A percentile compares a stretch with the other conserved stretches of the same genome.
These are phyloP conservation scores for Scomber scombrus DNA, from an alignment of 2,113 vertebrate species.

Conservation along the genomic window DNA sequence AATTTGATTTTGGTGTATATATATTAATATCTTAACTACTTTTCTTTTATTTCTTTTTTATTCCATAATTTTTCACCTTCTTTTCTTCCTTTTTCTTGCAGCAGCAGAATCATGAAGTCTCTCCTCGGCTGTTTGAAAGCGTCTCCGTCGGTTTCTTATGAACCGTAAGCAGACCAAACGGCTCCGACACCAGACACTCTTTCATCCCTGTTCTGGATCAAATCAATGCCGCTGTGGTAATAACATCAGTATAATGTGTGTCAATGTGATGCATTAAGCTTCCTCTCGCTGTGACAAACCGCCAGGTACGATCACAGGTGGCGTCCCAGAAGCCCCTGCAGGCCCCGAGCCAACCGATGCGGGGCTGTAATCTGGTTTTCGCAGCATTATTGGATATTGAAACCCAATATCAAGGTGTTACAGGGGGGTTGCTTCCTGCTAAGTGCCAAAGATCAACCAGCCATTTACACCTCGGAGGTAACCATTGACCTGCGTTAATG, in stretches of 20 bases:
- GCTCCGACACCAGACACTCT: conserved; percentile 18
- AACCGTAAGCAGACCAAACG: conserved; percentile 1
- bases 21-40: no score
- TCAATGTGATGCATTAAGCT: conserved; percentile 34
- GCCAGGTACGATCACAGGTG: conserved; percentile 49
- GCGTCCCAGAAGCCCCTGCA: conserved; percentile 29
- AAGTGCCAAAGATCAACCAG: conserved; percentile 47
- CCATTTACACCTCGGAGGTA: conserved; percentile 65
- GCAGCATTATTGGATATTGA: conserved; percentile 60
- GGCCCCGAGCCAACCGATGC: conserved; percentile 15
- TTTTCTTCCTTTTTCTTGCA: no score
- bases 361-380: conserved; percentile 64
- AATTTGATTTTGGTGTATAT: no score
- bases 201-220: conserved; percentile 40
- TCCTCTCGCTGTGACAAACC: conserved; percentile 32
- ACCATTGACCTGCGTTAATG: conserved; percentile 74
- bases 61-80: not conserved
- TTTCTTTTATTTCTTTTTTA: no score
- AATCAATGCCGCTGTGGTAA: conserved; percentile 29
- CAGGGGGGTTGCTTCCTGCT: conserved; percentile 48
- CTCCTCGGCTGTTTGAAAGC: not conserved
- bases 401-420: conserved; percentile 51
- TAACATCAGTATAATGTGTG: conserved; percentile 38
- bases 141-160: not conserved
- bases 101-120: not conserved